Base-by-base conservation (phyloP, 2,888 invertebrate genomes). In the Apamea sordens region DNA sequence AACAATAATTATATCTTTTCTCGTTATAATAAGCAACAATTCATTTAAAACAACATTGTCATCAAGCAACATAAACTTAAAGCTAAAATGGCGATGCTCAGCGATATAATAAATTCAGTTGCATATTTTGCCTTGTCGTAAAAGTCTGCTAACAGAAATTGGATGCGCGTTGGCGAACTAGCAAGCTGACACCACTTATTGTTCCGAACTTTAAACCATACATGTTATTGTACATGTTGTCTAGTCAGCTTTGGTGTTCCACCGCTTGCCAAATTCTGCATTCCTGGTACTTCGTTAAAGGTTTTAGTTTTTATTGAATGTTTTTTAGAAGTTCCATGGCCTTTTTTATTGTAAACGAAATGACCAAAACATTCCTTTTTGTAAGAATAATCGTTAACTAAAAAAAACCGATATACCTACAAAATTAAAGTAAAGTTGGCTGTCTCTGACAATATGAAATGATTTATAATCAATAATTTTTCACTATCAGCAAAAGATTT, bases 181-280 rank as follows among this genome's bases (percentile, higher is more conserved):
- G 74, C 76, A 87, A 87, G 85, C 88, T 85, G 85, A 85, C 88
- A 87, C 88, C 76, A 80, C 72, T 87, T 64, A 85, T 65, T 85
- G 87, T 83, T 86, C 61, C 15, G 61, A 85, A 85, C 85, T 85
- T 85, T 75, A 72, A 77, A 85, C 85, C 81, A n/a, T 67, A 76
- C 65, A 69, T 84, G 85, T 76, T 79, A 84, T 79, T 74, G 73
- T 87, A 67, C 74, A 77, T 77, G 73, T 77, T 76, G 56, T 69
- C 61, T 69, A 87, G 85, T 87, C 76, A 85, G 63, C 80, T 28
- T 65, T 67, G 47, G 56, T 67, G 56, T 73, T 76, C 73, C 41
- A 71, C 13, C 78, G 76, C 73, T 77, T 86, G 65, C 73, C 63
- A 71, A 73, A 73, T 84, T 50, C 83, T 77, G 73, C 59, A 71